Conservation (phyloP, 2,888 invertebrate species). For the Belgica antarctica region DNA sequence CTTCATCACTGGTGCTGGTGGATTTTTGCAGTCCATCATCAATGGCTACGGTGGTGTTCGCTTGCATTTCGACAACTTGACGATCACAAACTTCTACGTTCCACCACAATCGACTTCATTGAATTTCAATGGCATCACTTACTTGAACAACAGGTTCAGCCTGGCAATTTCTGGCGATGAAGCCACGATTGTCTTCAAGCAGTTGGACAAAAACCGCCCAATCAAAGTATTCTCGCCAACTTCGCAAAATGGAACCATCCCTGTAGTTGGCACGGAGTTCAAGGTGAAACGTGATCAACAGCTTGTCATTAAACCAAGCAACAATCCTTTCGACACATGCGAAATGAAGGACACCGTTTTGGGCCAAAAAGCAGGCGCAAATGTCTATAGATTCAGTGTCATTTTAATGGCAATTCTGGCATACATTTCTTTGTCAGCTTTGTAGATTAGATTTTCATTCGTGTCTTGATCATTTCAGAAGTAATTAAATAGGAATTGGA, state of each 20-base stretch:
- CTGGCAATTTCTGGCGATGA: neutral
- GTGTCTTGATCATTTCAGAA: too few relatives aligned
- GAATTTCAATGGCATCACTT: conserved; percentile 21
- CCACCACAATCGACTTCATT: conserved; percentile 53
- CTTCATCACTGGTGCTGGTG: conserved; percentile 64
- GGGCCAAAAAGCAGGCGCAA: neutral
- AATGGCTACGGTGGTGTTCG: conserved; percentile 61
- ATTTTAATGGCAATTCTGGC: neutral
- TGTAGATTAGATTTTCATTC: too few relatives aligned
- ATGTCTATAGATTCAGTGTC: neutral
- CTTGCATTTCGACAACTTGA: conserved; percentile 57
- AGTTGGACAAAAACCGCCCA: neutral
- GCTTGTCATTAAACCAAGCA: neutral
- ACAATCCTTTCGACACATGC: neutral
- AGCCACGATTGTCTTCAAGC: neutral
- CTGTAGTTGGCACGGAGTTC: neutral
- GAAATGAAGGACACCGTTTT: conserved; percentile 19
- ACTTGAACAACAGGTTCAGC: conserved; percentile 20
- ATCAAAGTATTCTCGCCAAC: neutral
- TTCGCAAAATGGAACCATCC: neutral
- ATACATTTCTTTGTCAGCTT: too few relatives aligned
- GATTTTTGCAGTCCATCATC: conserved; percentile 60
- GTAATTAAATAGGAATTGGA: too few relatives aligned
- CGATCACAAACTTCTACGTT: conserved; percentile 54
- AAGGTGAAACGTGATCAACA: neutral